Evolutionary conservation across 2,113 vertebrate genomes (phyloP).

Genomic region (Phalacrocorax aristotelis): DNA sequence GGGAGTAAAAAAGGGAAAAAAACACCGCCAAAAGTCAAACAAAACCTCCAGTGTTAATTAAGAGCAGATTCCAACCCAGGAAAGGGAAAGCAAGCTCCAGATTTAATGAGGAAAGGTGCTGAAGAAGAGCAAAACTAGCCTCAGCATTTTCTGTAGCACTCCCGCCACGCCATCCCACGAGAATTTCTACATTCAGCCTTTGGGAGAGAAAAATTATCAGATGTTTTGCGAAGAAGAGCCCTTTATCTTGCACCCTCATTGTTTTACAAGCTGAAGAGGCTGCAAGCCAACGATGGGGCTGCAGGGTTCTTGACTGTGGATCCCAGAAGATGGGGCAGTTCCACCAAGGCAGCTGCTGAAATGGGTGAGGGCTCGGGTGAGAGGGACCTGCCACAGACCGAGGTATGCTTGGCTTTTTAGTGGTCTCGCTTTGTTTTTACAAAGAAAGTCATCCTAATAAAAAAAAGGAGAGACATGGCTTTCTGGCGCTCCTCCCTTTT

Average conservation of each 20-base stretch:
- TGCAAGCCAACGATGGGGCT: not conserved
- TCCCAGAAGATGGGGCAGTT: not conserved
- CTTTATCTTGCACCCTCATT: not conserved
- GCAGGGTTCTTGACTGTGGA: accelerated
- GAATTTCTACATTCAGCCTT: not conserved
- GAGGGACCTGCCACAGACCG: accelerated
- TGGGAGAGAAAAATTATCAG: not conserved
- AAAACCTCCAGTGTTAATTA: constrained; percentile 46
- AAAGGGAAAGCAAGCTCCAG: not conserved
- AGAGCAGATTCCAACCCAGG: not conserved
- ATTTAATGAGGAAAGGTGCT: not conserved
- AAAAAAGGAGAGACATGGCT: not conserved
- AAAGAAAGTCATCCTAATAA: not conserved
- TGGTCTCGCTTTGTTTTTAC: not conserved
- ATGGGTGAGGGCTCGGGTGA: accelerated
- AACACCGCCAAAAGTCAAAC: not conserved
- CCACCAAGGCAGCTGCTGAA: not conserved
- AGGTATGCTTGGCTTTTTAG: not conserved
- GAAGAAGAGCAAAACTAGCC: not conserved
- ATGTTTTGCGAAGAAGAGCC: not conserved
- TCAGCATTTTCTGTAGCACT: not conserved
- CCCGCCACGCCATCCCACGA: not conserved
- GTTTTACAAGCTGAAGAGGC: not conserved
- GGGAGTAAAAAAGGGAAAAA: not conserved
- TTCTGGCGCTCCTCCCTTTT: not conserved